Evolutionary conservation across 2,797 vertebrate genomes (phyloP), one percentile per base, ranked within the genome.

Genomic region (Crocidura indochinensis): DNA sequence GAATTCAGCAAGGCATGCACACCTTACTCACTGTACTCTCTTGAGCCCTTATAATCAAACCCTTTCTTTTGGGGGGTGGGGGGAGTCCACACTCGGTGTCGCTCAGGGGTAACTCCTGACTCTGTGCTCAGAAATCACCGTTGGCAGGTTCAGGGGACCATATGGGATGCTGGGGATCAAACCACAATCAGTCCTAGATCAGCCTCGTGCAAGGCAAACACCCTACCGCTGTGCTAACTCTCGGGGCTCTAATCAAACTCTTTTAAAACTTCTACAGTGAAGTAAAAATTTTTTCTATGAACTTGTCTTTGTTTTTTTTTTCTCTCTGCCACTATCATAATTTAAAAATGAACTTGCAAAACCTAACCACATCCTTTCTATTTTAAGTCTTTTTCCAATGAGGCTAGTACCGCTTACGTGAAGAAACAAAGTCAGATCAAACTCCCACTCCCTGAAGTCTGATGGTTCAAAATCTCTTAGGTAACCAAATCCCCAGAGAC

Each of bases 371-470:
- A 91, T 75, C 77, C 77, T 92, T 92, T 87, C 72, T 89, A 79
- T 87, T 92, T 83, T 88, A 90, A 72, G 80, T 71, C 7, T 69
- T 88, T 94, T 95, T 94, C 90, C 91, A 94, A 7, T n/a, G 27
- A 68, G 75, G 49, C n/a, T 68, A 88, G 65, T 56, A 90, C 67
- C 65, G 81, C 49, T 29, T 80, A 53, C 12, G 51, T 53, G 24
- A 95, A 90, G 76, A 91, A 82, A 12, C 44, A 67, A 3, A 83
- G 4, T 88, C 74, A 53, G 56, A 91, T 27, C 68, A 93, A 92
- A 95, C 80, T 29, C 56, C 86, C 49, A 88, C 49, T 96, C 93
- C 96, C 90, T 71, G 10, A 86, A 88, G 77, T 76, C 67, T 81
- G 84, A 84, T 49, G 29, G 83, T 81, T 93, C 62, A 91, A 90